These are phyloP conservation scores for Amiota mariae DNA, from an alignment of 2,888 invertebrate species.

Conservation along the genomic window DNA sequence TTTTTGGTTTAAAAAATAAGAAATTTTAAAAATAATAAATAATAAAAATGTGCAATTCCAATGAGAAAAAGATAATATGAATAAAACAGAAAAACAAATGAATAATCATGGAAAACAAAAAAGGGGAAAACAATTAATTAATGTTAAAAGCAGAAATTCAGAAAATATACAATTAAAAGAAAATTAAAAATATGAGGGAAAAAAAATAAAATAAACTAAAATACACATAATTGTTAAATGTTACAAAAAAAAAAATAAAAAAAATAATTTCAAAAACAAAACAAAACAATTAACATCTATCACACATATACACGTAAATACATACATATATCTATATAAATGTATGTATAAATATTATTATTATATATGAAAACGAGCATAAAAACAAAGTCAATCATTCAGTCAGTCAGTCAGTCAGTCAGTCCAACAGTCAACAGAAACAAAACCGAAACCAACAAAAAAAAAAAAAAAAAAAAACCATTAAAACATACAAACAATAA, in stretches of 20 bases:
- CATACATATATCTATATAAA: constrained; percentile 43
- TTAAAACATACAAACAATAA: constrained; percentile 43
- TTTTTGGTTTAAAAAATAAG: constrained; percentile 4
- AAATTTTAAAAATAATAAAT: neutral
- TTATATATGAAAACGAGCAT: constrained; percentile 34
- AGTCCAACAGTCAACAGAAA: constrained; percentile 48
- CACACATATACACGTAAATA: constrained; percentile 41
- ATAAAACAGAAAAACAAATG: neutral
- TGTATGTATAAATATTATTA: constrained; percentile 38
- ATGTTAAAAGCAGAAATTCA: constrained; percentile 46
- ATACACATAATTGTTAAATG: constrained; percentile 63
- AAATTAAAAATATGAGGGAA: constrained; percentile 38
- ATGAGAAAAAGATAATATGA: neutral
- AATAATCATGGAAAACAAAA: neutral
- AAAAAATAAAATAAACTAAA: constrained; percentile 32
- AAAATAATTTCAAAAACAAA: constrained; percentile 28
- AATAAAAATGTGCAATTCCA: neutral
- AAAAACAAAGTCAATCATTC: constrained; percentile 8
- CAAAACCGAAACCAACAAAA: constrained; percentile 26
- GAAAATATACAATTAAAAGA: constrained; percentile 24
- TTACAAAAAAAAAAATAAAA: constrained; percentile 42
- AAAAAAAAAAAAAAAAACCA: constrained; percentile 43
- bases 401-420: too few species aligned
- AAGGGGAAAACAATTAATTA: constrained; percentile 43
- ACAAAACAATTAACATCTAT: constrained; percentile 31